Percentiles rank a stretch among this genome's conserved stretches.
Conservation (phyloP, 2,797 vertebrate genomes). For the Allobates femoralis region DNA sequence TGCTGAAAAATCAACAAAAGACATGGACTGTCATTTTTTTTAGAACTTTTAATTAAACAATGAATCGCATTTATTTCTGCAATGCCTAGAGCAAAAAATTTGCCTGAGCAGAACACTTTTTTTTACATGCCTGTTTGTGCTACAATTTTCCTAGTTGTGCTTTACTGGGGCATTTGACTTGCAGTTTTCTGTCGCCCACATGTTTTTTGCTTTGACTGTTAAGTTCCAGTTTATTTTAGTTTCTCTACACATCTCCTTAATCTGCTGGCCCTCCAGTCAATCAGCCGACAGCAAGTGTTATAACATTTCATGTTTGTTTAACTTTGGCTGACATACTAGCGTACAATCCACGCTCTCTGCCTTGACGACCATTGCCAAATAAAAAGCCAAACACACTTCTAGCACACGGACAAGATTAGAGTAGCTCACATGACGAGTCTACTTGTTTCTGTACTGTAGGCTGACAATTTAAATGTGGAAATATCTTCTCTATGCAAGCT, state of each 20-base stretch:
- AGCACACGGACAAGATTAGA: not conserved
- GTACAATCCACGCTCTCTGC: not conserved
- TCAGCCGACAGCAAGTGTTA: conserved; percentile 26
- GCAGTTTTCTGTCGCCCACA: not conserved
- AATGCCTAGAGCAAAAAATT: too few species aligned
- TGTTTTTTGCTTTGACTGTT: not conserved
- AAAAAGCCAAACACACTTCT: not conserved
- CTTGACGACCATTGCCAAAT: conserved; percentile 12
- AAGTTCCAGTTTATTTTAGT: conserved; percentile 8
- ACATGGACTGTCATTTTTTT: too few species aligned
- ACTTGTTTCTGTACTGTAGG: not conserved
- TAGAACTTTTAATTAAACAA: too few species aligned
- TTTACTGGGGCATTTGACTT: not conserved
- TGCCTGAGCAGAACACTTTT: too few species aligned
- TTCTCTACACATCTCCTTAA: not conserved
- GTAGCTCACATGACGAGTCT: not conserved
- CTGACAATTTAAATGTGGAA: not conserved
- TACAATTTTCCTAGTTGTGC: not conserved
- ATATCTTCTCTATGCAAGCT: not conserved
- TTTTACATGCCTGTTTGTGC: not conserved
- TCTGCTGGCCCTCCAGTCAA: conserved; percentile 7
- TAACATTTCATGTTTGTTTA: conserved; percentile 30
- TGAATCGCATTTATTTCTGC: too few species aligned
- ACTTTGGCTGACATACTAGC: conserved; percentile 13
- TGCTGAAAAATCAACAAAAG: too few species aligned